Evolutionary conservation across 2,888 invertebrate genomes (phyloP).

Genomic region (Gastracanthus pulcherrimus): DNA sequence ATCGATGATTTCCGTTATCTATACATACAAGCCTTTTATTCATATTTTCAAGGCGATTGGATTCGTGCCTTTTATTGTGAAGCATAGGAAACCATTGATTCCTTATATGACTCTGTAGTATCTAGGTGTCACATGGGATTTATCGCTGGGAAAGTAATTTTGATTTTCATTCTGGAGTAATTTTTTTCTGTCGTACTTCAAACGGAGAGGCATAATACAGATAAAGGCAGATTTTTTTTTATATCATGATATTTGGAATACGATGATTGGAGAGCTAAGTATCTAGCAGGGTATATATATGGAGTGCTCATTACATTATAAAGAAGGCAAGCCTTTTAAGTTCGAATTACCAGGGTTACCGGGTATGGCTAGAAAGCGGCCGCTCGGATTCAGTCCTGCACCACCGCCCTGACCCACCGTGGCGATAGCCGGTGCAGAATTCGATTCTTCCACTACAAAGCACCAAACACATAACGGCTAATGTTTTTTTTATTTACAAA

Average conservation of each 20-base stretch:
- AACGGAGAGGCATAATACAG: conserved; percentile 33
- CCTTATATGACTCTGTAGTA: not conserved
- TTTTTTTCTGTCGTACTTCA: conserved; percentile 52
- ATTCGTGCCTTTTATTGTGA: conserved; percentile 1
- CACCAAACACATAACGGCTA: conserved; percentile 63
- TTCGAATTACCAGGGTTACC: conserved; percentile 69
- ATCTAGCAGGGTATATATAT: conserved; percentile 42
- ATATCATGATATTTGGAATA: conserved; percentile 32
- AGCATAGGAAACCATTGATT: conserved; percentile 14
- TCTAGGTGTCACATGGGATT: not conserved
- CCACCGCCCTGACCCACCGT: conserved; percentile 61
- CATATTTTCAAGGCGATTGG: not conserved
- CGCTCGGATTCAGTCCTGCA: conserved; percentile 72
- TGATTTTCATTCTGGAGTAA: conserved; percentile 25
- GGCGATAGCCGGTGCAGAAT: conserved; percentile 74
- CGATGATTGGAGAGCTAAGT: conserved; percentile 37
- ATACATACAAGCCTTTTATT: conserved; percentile 20
- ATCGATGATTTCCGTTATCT: conserved; percentile 29
- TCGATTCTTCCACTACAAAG: conserved; percentile 76
- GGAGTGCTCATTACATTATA: conserved; percentile 45
- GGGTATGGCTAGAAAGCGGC: conserved; percentile 85
- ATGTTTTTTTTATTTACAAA: conserved; percentile 64
- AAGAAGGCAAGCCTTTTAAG: conserved; percentile 51
- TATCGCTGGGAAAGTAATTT: conserved; percentile 23
- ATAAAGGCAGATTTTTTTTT: conserved; percentile 2